Conservation (phyloP, 2,888 invertebrate genomes). For the Tiphia femorata region DNA sequence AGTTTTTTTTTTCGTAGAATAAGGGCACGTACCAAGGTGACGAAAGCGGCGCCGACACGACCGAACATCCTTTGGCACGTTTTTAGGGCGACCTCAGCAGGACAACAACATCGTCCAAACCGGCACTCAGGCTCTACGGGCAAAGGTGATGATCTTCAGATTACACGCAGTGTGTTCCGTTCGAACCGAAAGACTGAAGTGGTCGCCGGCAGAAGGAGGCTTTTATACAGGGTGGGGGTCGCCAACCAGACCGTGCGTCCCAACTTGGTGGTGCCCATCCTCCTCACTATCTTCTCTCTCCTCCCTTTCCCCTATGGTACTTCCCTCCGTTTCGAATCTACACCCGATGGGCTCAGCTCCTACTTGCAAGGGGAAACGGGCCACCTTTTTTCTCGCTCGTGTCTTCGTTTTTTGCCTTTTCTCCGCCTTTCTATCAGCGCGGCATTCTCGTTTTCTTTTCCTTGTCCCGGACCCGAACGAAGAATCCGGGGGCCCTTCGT, state of each 20-base stretch:
- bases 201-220: slow-evolving; percentile 54
- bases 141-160: slow-evolving; percentile 41
- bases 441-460: not conserved
- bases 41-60: slow-evolving; percentile 46
- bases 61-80: slow-evolving; percentile 47
- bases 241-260: slow-evolving; percentile 49
- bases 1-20: not conserved
- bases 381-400: too few relatives aligned
- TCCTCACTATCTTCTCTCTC: slow-evolving; percentile 48
- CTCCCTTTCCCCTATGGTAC: slow-evolving; percentile 39
- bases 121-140: slow-evolving; percentile 12
- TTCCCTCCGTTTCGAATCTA: slow-evolving; percentile 38
- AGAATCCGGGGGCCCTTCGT: not conserved
- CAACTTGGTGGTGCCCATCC: slow-evolving; percentile 54
- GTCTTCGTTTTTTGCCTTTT: not conserved
- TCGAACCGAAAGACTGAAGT: slow-evolving; percentile 62
- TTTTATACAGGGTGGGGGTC: slow-evolving; percentile 64
- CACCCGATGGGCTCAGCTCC: slow-evolving; percentile 22
- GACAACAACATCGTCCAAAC: slow-evolving; percentile 34
- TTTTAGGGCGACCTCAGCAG: slow-evolving; percentile 29
- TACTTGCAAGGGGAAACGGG: too few relatives aligned
- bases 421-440: not conserved
- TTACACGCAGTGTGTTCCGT: slow-evolving; percentile 50
- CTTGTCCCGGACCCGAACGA: not conserved
- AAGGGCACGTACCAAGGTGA: slow-evolving; percentile 55